These are phyloP conservation scores for Muscina levida DNA, from an alignment of 2,888 invertebrate species.

Conservation along the genomic window DNA sequence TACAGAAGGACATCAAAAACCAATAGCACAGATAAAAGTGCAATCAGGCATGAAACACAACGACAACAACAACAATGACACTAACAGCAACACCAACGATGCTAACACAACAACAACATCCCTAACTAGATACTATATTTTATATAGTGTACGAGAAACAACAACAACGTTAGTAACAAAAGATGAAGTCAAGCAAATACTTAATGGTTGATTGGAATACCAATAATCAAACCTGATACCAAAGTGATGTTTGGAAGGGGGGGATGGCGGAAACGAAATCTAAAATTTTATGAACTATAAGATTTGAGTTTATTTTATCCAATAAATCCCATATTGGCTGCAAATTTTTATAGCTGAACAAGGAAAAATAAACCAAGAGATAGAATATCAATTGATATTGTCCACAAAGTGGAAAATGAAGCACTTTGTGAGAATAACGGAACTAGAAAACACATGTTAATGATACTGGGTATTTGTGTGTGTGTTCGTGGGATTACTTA, in stretches of 20 bases:
- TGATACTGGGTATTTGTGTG: too few species aligned
- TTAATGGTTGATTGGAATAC: conserved; percentile 48
- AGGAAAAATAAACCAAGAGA: background rate
- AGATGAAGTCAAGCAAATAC: conserved; percentile 58
- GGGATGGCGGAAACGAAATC: conserved; percentile 17
- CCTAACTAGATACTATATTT: background rate
- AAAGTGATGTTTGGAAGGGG: too few species aligned
- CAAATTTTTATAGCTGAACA: too few species aligned
- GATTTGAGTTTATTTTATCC: conserved; percentile 45
- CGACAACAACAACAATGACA: conserved; percentile 32
- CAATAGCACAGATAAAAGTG: conserved; percentile 32
- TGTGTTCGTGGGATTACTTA: too few species aligned
- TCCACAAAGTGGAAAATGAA: background rate
- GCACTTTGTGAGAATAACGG: conserved; percentile 35
- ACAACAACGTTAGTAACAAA: conserved; percentile 49
- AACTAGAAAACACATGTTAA: conserved; percentile 33
- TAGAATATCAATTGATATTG: background rate
- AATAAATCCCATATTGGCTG: background rate
- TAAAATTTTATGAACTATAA: conserved; percentile 36
- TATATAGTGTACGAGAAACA: background rate
- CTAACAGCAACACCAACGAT: conserved; percentile 55
- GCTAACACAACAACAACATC: conserved; percentile 43
- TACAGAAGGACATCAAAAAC: too few species aligned
- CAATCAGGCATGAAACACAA: conserved; percentile 52
- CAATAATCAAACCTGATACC: conserved; percentile 20